Base-by-base conservation (phyloP, 2,888 invertebrate genomes). In the Zygogramma bicolorata region DNA sequence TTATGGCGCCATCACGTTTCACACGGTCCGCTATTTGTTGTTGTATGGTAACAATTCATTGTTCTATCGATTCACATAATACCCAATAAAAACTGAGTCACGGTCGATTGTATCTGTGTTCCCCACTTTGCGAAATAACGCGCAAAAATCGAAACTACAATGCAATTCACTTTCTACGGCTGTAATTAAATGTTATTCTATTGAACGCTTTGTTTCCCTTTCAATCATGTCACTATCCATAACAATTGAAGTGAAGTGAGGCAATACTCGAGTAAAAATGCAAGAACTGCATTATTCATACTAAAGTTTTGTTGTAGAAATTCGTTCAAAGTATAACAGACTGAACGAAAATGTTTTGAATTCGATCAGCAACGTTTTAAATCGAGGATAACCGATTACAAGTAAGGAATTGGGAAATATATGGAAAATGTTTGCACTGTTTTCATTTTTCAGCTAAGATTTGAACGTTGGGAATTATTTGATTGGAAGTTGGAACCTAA, bases 191-290 rank as follows among this genome's bases (percentile, higher is more conserved):
- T 20, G 1, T 46, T 46, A 46, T 46, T 46, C 46, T 20, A 46
- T 53, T 25, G 25, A 53, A 53, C n/a, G 53, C 22, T 53, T 53
- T 27, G 53, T 53, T 53, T 53, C 27, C 53, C 53, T 53, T 53
- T 53, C 27, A 22, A 53, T 53, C 22, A 15, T 53, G 53, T 53
- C 53, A 25, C n/a, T 53, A 46, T 53, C 25, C 22, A n/a, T 13
- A 53, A 53, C 22, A 25, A 53, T 27, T 46, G 46, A 18, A 53
- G 25, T 53, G 6, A 1, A 53, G 53, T 53, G 13, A 5, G 27
- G 53, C 53, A 53, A 53, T 27, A 8, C 13, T 13, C 13, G n/a
- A 25, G 53, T 13, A 53, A 25, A 53, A 53, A 53, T 53, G 53
- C 25, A 27, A n/a, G n/a, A n/a, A n/a, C n/a, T n/a, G n/a, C n/a